Base-by-base conservation (phyloP, 2,888 invertebrate genomes). In the Ectropis crepuscularia region DNA sequence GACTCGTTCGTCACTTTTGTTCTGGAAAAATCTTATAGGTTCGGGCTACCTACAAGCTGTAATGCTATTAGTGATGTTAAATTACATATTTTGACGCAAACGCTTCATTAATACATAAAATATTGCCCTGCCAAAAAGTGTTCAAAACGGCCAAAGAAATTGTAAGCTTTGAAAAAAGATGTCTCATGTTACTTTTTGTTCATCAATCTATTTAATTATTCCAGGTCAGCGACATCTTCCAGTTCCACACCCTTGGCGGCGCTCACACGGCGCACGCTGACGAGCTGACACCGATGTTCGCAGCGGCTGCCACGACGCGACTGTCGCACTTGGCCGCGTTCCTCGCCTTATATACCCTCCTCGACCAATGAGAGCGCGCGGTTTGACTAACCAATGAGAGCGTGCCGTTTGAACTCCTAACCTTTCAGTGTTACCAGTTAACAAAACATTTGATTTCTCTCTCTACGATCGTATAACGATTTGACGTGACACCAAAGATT, bases 181-280 rank as follows among this genome's bases (percentile, higher is more conserved):
- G n/a, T n/a, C 41, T 41, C 41, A 7, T 4, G 10, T 7, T 7
- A 41, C 7, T 5, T 7, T 7, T 43, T 41, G 48, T 46, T 55
- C n/a, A 43, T 38, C 8, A 8, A 28, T 2, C 4, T 4, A 2
- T 28, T 28, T 28, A 4, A 28, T 2, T 9, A 11, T 88, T 88
- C 2, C 86, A 95, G 95, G 95, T 95, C 58, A 95, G 95, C 81
- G 95, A 95, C 79, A 94, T 95, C 68, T 95, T 95, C 89, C 95
- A 95, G 82, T 96, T 96, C 87, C 95, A 95, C 86, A 95, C 96
- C 0, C 87, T 95, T 42, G 94, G 95, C 67, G 94, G 94, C n/a
- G 87, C 93, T 0, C 90, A 91, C 74, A 83, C 91, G 0, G 88
- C 87, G 0, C 90, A 90, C 75, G 92, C 90, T 0, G 90, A 89